Base-by-base conservation (phyloP, 2,113 vertebrate genomes). In the Hiodon tergisus region DNA sequence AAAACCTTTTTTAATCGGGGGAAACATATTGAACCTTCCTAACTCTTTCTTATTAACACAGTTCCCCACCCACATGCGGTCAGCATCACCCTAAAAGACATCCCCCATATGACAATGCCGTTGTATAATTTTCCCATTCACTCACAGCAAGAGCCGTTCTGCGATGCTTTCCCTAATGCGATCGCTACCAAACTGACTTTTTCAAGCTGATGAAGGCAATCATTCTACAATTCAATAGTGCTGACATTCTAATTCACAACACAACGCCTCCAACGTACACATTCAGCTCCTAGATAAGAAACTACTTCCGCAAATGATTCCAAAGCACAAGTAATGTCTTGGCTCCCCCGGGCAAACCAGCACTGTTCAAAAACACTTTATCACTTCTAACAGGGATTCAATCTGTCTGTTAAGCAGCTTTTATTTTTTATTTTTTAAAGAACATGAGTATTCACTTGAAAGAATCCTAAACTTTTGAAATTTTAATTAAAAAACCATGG, bases 291-390 rank as follows among this genome's bases (percentile, higher is more conserved):
- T 77, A 60, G 78, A 85, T 81, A 73, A 80, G 61, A 86, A 63
- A 73, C 73, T 79, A 81, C 84, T 85, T 86, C 81, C 72, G 75
- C 84, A 83, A 88, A 87, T 81, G 81, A 78, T 81, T 81, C 78
- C 80, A 76, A 79, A 80, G 58, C 75, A 81, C 75, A 86, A 76
- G 78, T 81, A 84, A 89, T 81, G 78, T 16, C 17, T 71, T 55
- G 68, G 82, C 66, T 59, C 81, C 83, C 82, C 79, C 73, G 16
- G 80, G 81, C 80, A 79, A 78, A 80, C 76, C 81, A 78, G 80
- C 80, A 69, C 71, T 55, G 65, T 70, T 71, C 76, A 76, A 78
- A 81, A 78, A 83, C 77, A 81, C 75, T 81, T 74, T 62, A 73
- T 83, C 83, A 83, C 74, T 70, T 79, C 77, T 77, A 58, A 63